These are phyloP conservation scores for Rattus rattus DNA, from an alignment of 2,113 vertebrate species.

Conservation along the genomic window DNA sequence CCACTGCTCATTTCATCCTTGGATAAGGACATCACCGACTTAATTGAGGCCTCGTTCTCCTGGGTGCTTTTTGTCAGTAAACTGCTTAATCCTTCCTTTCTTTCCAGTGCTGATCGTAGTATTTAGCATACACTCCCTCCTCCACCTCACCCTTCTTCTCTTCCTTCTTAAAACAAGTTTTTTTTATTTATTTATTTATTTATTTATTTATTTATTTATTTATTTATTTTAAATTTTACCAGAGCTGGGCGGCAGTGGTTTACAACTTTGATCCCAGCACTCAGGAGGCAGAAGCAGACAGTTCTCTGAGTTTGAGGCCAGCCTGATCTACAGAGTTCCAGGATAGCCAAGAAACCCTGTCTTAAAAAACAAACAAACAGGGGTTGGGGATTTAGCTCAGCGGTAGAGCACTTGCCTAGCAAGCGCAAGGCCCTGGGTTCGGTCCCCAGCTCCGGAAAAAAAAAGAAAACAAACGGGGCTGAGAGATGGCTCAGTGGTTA, in stretches of 20 bases:
- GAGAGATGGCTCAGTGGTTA: too few relatives aligned
- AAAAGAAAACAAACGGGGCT: too few relatives aligned
- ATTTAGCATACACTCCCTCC: neutral
- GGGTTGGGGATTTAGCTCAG: too few relatives aligned
- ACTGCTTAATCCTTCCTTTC: neutral
- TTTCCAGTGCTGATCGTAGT: neutral
- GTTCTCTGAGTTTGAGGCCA: neutral
- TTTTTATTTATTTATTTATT: neutral
- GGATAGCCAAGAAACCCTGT: neutral
- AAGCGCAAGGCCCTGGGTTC: too few relatives aligned
- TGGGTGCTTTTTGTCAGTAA: neutral
- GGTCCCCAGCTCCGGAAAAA: too few relatives aligned
- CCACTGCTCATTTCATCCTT: neutral
- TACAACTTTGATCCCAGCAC: neutral
- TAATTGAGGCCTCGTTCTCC: neutral
- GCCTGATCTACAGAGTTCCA: neutral
- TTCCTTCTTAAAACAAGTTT: neutral
- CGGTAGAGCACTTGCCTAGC: too few relatives aligned
- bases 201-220: neutral
- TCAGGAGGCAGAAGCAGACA: neutral
- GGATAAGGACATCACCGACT: too few relatives aligned
- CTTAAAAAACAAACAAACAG: too few relatives aligned
- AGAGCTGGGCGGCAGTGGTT: neutral
- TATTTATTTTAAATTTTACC: neutral
- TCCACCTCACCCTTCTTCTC: neutral